A percentile compares a stretch with the other conserved stretches of the same genome.
Evolutionary conservation across 2,888 invertebrate species (phyloP).

Genomic region (Apeira syringaria): DNA sequence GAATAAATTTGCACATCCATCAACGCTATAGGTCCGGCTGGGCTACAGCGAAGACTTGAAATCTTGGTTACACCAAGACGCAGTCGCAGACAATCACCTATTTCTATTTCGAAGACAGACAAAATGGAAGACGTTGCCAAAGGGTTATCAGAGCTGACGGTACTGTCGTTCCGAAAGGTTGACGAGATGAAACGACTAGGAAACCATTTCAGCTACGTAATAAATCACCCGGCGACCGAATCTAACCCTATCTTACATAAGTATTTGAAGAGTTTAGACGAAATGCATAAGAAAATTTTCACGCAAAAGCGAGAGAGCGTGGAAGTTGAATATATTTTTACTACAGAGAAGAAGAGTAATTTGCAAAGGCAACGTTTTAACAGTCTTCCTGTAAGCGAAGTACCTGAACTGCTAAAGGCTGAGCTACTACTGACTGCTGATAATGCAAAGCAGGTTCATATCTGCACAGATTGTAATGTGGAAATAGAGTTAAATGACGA

Average conservation of each 20-base stretch:
- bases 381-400: slow-evolving; percentile 73
- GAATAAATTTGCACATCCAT: slow-evolving; percentile 31
- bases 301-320: slow-evolving; percentile 63
- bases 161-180: slow-evolving; percentile 67
- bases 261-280: slow-evolving; percentile 59
- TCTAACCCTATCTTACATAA: slow-evolving; percentile 48
- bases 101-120: slow-evolving; percentile 10
- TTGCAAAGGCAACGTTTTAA: slow-evolving; percentile 73
- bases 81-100: slow-evolving; percentile 19
- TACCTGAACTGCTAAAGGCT: slow-evolving; percentile 69
- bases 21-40: slow-evolving; percentile 34
- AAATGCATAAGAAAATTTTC: slow-evolving; percentile 61
- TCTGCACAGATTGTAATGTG: slow-evolving; percentile 72
- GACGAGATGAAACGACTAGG: slow-evolving; percentile 70
- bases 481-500: slow-evolving; percentile 74
- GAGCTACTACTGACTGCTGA: slow-evolving; percentile 58
- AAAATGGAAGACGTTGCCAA: slow-evolving; percentile 45
- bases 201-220: slow-evolving; percentile 60
- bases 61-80: slow-evolving; percentile 41
- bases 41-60: slow-evolving; percentile 35
- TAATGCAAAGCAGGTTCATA: slow-evolving; percentile 70
- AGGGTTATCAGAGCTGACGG: slow-evolving; percentile 55
- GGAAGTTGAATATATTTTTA: slow-evolving; percentile 75
- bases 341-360: slow-evolving; percentile 74
- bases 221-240: slow-evolving; percentile 62